Base-by-base conservation (phyloP, 1,140 invertebrate species). In the Atta colombica region DNA sequence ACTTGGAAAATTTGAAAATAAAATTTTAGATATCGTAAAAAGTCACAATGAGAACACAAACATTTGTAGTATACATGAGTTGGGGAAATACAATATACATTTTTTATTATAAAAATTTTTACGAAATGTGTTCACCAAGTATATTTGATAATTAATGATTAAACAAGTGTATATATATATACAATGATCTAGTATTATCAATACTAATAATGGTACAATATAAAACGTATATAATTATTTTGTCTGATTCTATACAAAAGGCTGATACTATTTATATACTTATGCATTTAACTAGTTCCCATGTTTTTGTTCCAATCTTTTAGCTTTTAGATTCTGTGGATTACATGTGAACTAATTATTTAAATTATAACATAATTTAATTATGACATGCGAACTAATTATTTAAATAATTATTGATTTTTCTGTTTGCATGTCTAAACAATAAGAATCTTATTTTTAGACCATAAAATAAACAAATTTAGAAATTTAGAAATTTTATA, bases 221-320 rank as follows among this genome's bases (percentile, higher is more conserved):
- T 69, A 81, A 81, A 81, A 81, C 21, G 77, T 69, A 39, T 77
- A 45, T 71, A 55, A 55, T 81, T 60, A 61, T 16, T 75, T 61
- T 7, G 2, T 55, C 14, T 69, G 14, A 10, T 39, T 81, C 51
- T 81, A 45, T 81, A 81, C 78, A 81, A 80, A 55, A 80, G 21
- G 39, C 25, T 45, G 25, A 25, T 58, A 81, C 35, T 80, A 81
- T 35, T 68, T 28, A 55, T 55, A 12, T 18, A 39, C 12, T 51
- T 51, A 80, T 3, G 65, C 18, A 66, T 68, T 68, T 58, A 12
- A 14, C 49, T 10, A 18, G 10, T 58, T 81, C 21, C 21, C 21
- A 71, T 81, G 25, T 81, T 58, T 71, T 45, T 12, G 21, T 71
- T 16, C 53, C 35, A 55, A 80, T 39, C 3, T 66, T n/a, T 49